A percentile compares a stretch with the other conserved stretches of the same genome.
Evolutionary conservation across 2,888 invertebrate species (phyloP).

Genomic region (Stenotaenia linearis): DNA sequence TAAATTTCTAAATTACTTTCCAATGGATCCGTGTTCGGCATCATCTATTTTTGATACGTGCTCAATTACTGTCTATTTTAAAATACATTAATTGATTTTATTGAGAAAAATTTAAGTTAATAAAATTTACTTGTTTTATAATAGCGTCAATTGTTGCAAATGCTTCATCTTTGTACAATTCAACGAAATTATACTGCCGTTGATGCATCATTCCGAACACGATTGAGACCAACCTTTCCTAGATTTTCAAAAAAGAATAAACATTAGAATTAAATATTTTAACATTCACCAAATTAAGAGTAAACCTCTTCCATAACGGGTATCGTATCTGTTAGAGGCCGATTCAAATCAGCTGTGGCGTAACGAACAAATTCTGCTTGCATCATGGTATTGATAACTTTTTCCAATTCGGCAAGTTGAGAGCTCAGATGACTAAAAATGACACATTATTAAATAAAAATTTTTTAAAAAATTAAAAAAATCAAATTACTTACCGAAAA

Average conservation of each 20-base stretch:
- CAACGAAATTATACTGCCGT: slow-evolving; percentile 78
- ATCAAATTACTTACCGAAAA: slow-evolving; percentile 56
- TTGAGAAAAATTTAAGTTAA: too few species aligned
- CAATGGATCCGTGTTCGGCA: slow-evolving; percentile 40
- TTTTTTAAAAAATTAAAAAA: background rate
- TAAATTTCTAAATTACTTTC: slow-evolving; percentile 34
- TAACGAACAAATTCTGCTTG: slow-evolving; percentile 89
- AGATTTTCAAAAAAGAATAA: slow-evolving; percentile 41
- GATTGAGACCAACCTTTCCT: slow-evolving; percentile 80
- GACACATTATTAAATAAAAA: background rate
- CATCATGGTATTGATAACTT: slow-evolving; percentile 93
- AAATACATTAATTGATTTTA: slow-evolving; percentile 24
- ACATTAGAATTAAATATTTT: slow-evolving; percentile 18
- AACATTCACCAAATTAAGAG: slow-evolving; percentile 35
- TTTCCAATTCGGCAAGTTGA: slow-evolving; percentile 91
- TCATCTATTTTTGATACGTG: slow-evolving; percentile 47
- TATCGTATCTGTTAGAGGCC: slow-evolving; percentile 61
- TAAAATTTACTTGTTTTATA: slow-evolving; percentile 65
- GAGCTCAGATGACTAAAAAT: slow-evolving; percentile 76
- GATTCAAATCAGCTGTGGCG: slow-evolving; percentile 82
- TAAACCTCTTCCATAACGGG: slow-evolving; percentile 59
- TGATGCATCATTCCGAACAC: slow-evolving; percentile 84
- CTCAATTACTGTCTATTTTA: slow-evolving; percentile 47
- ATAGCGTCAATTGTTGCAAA: slow-evolving; percentile 80
- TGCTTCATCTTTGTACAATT: slow-evolving; percentile 79